Evolutionary conservation across 2,888 invertebrate species (phyloP), one percentile per base, ranked within the genome.

Genomic region (Clitarchus hookeri): DNA sequence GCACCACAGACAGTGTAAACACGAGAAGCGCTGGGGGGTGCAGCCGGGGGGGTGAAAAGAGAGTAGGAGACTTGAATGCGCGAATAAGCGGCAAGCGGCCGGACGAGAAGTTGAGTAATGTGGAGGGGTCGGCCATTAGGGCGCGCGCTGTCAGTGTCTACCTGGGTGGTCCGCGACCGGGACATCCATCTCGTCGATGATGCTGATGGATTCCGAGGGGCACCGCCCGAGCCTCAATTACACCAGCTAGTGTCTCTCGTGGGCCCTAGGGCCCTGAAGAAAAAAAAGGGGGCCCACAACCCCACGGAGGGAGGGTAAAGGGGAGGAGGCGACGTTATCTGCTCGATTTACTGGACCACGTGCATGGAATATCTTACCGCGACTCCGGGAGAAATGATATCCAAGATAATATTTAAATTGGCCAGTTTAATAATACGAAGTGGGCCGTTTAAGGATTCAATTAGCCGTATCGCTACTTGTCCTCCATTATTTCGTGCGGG

Each of bases 371-470:
- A 65, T 23, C 65, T 65, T 65, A 65, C 65, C 65, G 19, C 6
- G 8, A 65, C 13, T 19, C 16, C 65, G 11, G n/a, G 65, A 9
- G 65, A n/a, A 65, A 23, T 65, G 65, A 65, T 65, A 65, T n/a
- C 23, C n/a, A 23, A 65, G 65, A 65, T 65, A 65, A 65, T 65
- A 65, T 65, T 65, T 65, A 65, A 65, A 65, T 65, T 65, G 65
- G 65, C 13, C n/a, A 65, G 65, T 65, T 65, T 65, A 65, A 65
- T 65, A 65, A 23, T 65, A 65, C 65, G 65, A 23, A 65, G 65
- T 65, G 65, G 65, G 8, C 65, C 65, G 65, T 65, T 65, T n/a
- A 65, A 65, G 65, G 65, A 65, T 65, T 65, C 65, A 65, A 65
- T 65, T 65, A 65, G 23, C 65, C 65, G 19, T 8, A 23, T 23